Evolutionary conservation across 1,140 invertebrate species (phyloP), one percentile per base, ranked within the genome.

Genomic region (Apocrypta bakeri): DNA sequence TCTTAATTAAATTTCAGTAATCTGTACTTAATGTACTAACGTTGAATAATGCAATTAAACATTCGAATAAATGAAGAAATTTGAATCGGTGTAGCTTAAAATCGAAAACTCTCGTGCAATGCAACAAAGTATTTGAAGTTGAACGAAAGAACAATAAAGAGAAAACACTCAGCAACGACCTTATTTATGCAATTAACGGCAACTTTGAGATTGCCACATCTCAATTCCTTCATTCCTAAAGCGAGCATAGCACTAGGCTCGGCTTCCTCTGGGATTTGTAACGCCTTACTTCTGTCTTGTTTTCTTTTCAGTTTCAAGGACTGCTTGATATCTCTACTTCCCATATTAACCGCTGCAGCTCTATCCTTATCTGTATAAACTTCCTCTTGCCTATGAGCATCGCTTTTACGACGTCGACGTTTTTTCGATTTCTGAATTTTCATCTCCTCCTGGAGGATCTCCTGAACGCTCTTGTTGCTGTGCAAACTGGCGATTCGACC

Each of bases 311-410:
- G 93, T 87, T 95, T 96, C 73, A 97, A 90, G 29, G 96, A 96
- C 82, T 96, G 95, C 87, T 98, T 98, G 48, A 98, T 98, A 88
- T 98, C 97, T 69, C 94, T 92, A 82, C 93, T 95, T 0, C 96
- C 96, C 93, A 97, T 94, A 85, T 96, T 96, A 7, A 97, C 97
- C 1, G 97, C 97, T 0, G 97, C 97, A 0, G 97, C 97, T 12
- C 97, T 91, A 89, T 98, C 97, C 87, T 98, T 98, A 89, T 98
- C 97, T 12, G 96, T 97, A 88, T 97, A 98, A 17, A 96, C 90
- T 87, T 98, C 97, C 81, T 96, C 95, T 85, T 96, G 90, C 0
- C 90, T 88, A 14, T 87, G 85, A 7, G 78, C 84, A 0, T 89
- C 86, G 69, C 87, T 94, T 72, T 87, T 89, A 31, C 86, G 86